Evolutionary conservation across 2,113 vertebrate genomes (phyloP).

Genomic region (Ibidorhyncha struthersii): DNA sequence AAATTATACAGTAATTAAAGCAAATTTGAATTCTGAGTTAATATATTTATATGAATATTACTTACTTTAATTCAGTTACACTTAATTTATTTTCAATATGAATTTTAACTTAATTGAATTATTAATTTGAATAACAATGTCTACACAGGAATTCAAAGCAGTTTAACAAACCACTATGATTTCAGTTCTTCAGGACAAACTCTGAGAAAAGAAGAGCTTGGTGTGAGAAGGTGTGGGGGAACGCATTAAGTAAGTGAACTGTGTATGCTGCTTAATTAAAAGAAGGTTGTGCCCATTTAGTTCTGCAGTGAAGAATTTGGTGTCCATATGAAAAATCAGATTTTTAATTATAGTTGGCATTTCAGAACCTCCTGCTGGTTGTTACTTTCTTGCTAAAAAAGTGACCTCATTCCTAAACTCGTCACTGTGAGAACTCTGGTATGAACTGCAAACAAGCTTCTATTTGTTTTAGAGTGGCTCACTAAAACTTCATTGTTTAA

Average conservation of each 20-base stretch:
- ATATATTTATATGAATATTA: neutral
- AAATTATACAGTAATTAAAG: conserved; percentile 14
- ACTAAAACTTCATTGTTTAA: conserved; percentile 13
- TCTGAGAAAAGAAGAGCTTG: neutral
- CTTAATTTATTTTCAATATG: conserved; percentile 8
- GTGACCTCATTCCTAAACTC: conserved; percentile 53
- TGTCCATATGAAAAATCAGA: conserved; percentile 38
- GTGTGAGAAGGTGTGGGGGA: neutral
- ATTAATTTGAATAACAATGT: conserved; percentile 41
- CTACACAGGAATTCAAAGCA: neutral
- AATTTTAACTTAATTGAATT: conserved; percentile 21
- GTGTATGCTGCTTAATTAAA: conserved; percentile 27
- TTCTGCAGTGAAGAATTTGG: neutral
- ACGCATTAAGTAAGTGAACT: conserved; percentile 3
- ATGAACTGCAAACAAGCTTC: conserved; percentile 24
- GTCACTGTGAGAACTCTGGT: neutral
- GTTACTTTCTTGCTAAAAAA: conserved; percentile 33
- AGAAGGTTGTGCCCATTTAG: neutral
- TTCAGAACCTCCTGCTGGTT: conserved; percentile 42
- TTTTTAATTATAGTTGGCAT: conserved; percentile 56
- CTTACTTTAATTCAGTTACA: conserved; percentile 19
- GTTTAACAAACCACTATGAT: neutral
- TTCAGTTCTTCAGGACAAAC: neutral
- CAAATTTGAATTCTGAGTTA: neutral
- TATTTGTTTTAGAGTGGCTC: neutral